These are phyloP conservation scores for Chondrosia reniformis DNA, from an alignment of 37 sponge, comb jelly and placozoan species.

Conservation along the genomic window DNA sequence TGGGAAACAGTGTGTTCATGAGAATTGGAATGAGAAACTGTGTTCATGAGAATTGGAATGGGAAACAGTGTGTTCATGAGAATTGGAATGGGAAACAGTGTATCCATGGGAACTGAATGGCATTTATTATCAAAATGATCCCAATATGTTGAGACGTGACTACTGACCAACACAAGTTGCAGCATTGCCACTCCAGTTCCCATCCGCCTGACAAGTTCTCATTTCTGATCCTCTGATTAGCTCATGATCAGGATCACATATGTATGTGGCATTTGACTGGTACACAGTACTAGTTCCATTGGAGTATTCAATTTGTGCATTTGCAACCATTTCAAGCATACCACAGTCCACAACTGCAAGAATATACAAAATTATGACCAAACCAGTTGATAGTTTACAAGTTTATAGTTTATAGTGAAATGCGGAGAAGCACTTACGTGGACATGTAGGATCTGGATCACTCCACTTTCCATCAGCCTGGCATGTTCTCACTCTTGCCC, in stretches of 20 bases:
- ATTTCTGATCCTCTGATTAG: background rate
- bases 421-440: background rate
- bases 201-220: background rate
- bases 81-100: no score
- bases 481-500: background rate
- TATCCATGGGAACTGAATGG: no score
- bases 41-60: no score
- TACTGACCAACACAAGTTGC: background rate
- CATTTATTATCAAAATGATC: no score
- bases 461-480: slow-evolving; percentile 4
- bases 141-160: background rate
- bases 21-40: no score
- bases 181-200: background rate
- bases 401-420: no score
- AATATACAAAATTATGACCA: no score
- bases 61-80: no score
- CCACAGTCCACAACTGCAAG: slow-evolving; percentile 13
- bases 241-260: background rate
- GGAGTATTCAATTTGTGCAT: background rate
- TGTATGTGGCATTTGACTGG: background rate
- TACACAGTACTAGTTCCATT: background rate
- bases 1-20: no score
- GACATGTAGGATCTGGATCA: background rate
- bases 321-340: background rate
- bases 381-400: no score